Percentiles rank a stretch among this genome's conserved stretches.
Evolutionary conservation across 2,113 vertebrate species (phyloP).

Genomic region (Diphyllodes magnificus): DNA sequence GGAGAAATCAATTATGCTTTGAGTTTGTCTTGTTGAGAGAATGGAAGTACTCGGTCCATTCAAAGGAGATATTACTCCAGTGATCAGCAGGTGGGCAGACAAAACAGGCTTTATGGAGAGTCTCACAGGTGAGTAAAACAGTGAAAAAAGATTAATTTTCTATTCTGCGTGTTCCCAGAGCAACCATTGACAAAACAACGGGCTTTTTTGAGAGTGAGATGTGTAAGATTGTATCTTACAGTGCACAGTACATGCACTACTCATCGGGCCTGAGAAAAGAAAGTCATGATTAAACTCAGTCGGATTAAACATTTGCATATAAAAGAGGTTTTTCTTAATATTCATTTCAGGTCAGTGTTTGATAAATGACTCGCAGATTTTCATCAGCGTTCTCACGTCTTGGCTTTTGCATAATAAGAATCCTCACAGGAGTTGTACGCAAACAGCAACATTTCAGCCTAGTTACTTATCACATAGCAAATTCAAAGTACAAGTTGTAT

Average conservation of each 20-base stretch:
- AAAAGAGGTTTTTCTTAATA: constrained; percentile 53
- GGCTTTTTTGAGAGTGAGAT: not conserved
- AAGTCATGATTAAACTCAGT: constrained; percentile 33
- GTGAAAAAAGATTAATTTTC: constrained; percentile 39
- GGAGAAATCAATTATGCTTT: constrained; percentile 61
- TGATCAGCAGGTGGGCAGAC: constrained; percentile 16
- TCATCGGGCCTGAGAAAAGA: not conserved
- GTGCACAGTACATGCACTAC: not conserved
- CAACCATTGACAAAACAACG: constrained; percentile 11
- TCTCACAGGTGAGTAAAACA: not conserved
- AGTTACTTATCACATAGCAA: not conserved
- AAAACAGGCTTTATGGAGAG: constrained; percentile 3
- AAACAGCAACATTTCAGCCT: not conserved
- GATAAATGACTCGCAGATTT: constrained; percentile 48
- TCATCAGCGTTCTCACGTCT: constrained; percentile 38
- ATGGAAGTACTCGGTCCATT: not conserved
- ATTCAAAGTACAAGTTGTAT: not conserved
- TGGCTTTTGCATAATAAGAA: constrained; percentile 31
- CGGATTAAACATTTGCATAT: constrained; percentile 46
- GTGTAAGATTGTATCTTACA: not conserved
- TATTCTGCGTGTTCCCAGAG: not conserved
- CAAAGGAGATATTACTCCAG: not conserved
- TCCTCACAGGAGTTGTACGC: constrained; percentile 5
- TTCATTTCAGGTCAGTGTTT: constrained; percentile 54
- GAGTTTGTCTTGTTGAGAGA: constrained; percentile 21